Conservation (phyloP, 1,140 invertebrate genomes). For the Drosophila leontia region DNA sequence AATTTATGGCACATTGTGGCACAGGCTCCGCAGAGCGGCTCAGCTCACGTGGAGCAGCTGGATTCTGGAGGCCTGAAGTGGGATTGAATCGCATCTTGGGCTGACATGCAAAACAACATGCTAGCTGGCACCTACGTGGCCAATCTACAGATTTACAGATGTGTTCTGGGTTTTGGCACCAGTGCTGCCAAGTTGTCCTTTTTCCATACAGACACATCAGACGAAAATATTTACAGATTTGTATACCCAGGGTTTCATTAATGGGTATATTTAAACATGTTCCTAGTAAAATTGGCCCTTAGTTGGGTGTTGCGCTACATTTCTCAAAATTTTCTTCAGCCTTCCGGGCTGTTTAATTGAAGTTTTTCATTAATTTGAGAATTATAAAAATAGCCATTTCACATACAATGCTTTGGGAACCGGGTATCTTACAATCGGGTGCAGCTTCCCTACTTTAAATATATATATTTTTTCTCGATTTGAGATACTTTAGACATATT, state of each 20-base stretch:
- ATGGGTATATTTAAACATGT: background rate
- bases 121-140: slow-evolving; percentile 70
- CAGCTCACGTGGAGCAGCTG: slow-evolving; percentile 24
- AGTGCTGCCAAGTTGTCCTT: background rate
- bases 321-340: background rate
- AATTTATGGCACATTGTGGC: slow-evolving; percentile 80
- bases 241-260: background rate
- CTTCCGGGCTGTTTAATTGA: background rate
- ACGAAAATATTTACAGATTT: background rate
- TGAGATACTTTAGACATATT: too few relatives aligned
- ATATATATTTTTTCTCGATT: too few relatives aligned
- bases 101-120: slow-evolving; percentile 68
- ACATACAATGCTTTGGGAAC: too few relatives aligned
- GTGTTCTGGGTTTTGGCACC: background rate
- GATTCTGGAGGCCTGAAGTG: slow-evolving; percentile 1
- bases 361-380: too few relatives aligned
- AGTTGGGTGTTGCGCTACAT: too few relatives aligned
- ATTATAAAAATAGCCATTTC: too few relatives aligned
- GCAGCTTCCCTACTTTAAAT: too few relatives aligned
- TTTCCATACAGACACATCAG: background rate
- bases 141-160: slow-evolving; percentile 57
- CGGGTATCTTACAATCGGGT: too few relatives aligned
- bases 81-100: slow-evolving; percentile 34
- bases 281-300: background rate
- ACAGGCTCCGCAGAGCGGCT: slow-evolving; percentile 13